Conservation (phyloP, 1,140 invertebrate species). For the Heliconius himera region DNA sequence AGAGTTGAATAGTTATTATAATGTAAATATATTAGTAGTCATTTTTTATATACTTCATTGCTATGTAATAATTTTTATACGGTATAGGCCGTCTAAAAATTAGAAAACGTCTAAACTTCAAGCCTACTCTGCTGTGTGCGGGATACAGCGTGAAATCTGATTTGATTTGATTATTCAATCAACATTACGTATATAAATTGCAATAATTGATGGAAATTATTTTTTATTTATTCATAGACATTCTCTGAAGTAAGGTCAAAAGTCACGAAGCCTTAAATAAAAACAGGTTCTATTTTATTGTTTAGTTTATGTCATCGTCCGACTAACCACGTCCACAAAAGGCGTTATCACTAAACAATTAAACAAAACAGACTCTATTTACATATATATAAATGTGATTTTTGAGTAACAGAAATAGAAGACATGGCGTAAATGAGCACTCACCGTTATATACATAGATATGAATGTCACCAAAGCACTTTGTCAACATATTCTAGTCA, state of each 20-base stretch:
- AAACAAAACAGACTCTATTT: constrained; percentile 43
- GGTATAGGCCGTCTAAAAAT: too few relatives aligned
- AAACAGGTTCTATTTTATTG: constrained; percentile 62
- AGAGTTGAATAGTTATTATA: neutral
- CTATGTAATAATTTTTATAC: too few relatives aligned
- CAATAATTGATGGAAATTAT: neutral
- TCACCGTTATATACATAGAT: constrained; percentile 60
- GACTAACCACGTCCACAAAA: constrained; percentile 55
- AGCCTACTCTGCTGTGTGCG: too few relatives aligned
- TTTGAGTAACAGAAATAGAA: constrained; percentile 36
- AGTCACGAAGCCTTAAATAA: constrained; percentile 24
- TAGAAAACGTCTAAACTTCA: too few relatives aligned
- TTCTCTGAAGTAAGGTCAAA: constrained; percentile 31
- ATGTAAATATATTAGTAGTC: neutral
- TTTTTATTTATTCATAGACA: neutral
- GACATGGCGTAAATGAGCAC: constrained; percentile 59
- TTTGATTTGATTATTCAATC: too few relatives aligned
- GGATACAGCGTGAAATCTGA: too few relatives aligned
- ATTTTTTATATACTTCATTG: neutral
- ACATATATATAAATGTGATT: constrained; percentile 26
- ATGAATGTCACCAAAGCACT: constrained; percentile 63
- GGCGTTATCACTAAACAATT: constrained; percentile 44
- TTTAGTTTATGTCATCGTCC: constrained; percentile 57
- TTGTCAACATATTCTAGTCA: constrained; percentile 40
- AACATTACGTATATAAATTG: neutral